phyloP scores from a whole-genome alignment of 1,140 invertebrate genomes.

The Gryon sp. region DNA sequence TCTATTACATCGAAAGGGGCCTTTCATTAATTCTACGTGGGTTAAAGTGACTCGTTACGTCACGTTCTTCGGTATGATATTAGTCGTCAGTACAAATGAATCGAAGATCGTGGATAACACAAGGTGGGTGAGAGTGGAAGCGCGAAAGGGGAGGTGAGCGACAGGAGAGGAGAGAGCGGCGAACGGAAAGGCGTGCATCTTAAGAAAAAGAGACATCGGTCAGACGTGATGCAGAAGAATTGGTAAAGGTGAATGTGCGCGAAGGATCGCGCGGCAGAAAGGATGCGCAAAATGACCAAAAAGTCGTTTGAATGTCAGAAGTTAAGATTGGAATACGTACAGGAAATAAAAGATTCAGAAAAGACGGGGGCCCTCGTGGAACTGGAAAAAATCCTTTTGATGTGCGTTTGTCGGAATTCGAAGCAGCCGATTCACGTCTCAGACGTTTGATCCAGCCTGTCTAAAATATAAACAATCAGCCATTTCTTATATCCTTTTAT shows the following conservation, averaged over 20 bases:
- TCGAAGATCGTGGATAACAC: conserved; percentile 47
- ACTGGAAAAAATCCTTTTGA: conserved; percentile 58
- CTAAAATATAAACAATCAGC: conserved; percentile 24
- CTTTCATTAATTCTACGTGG: conserved; percentile 58
- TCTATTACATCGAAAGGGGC: conserved; percentile 56
- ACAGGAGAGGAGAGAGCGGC: not conserved
- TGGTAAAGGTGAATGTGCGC: conserved; percentile 46
- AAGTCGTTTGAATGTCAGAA: conserved; percentile 42
- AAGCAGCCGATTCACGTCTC: conserved; percentile 33
- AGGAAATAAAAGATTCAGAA: conserved; percentile 49
- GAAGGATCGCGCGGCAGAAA: conserved; percentile 25
- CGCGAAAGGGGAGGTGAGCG: conserved; percentile 1
- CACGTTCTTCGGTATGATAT: conserved; percentile 42
- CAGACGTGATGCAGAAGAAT: conserved; percentile 48
- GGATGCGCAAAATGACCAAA: conserved; percentile 48
- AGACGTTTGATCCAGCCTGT: conserved; percentile 6
- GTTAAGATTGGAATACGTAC: conserved; percentile 51
- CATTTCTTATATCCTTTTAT: conserved; percentile 20
- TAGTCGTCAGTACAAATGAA: conserved; percentile 54
- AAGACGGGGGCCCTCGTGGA: conserved; percentile 29
- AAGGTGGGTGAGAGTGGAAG: too few relatives aligned
- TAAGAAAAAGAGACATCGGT: conserved; percentile 43
- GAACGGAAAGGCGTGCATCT: not conserved
- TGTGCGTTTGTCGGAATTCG: conserved; percentile 39
- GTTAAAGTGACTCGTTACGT: conserved; percentile 59